A percentile compares a stretch with the other conserved stretches of the same genome.
phyloP scores from a whole-genome alignment of 2,113 vertebrate species.

The Octodon degus region DNA sequence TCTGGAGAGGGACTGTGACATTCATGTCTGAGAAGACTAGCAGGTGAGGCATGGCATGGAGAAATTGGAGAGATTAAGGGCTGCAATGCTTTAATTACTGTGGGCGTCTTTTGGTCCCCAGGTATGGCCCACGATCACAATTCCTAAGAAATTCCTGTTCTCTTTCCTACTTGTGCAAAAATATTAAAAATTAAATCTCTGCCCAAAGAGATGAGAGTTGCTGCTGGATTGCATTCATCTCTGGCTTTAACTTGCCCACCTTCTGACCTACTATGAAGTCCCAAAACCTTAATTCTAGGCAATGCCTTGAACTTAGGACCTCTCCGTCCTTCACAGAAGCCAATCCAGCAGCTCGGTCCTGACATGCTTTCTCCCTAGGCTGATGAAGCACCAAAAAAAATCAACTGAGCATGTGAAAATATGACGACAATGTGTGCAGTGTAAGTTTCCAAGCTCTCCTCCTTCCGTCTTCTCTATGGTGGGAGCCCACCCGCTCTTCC shows the following conservation, averaged over 20 bases:
- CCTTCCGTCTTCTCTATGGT: conserved; percentile 72
- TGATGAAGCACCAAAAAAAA: conserved; percentile 81
- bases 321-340: not conserved
- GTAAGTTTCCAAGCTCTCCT: conserved; percentile 79
- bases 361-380: conserved; percentile 66
- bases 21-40: not conserved
- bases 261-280: not conserved
- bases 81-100: not conserved
- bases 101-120: conserved; percentile 71
- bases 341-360: conserved; percentile 57
- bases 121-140: conserved; percentile 48
- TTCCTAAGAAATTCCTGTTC: conserved; percentile 33
- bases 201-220: conserved; percentile 25
- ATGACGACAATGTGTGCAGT: conserved; percentile 80
- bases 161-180: conserved; percentile 41
- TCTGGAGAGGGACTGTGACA: not conserved
- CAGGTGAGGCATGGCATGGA: not conserved
- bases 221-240: not conserved
- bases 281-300: not conserved
- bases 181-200: conserved; percentile 63
- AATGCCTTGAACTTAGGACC: not conserved
- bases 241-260: not conserved
- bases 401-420: conserved; percentile 79
- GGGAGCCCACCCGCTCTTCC: conserved; percentile 74
- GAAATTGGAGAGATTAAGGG: not conserved